Conservation (phyloP, 2,797 vertebrate species). For the Glossophaga mutica region DNA sequence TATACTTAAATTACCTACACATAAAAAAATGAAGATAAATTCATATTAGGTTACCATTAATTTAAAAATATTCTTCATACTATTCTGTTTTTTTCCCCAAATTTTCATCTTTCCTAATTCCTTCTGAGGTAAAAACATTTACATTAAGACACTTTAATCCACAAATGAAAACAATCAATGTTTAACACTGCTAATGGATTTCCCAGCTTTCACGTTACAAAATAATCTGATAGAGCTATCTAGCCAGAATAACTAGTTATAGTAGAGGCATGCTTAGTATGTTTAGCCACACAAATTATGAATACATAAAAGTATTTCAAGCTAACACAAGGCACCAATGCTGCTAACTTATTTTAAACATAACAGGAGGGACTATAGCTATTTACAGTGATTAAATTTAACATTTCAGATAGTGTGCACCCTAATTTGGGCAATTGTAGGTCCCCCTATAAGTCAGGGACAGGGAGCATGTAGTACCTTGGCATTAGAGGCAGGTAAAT, state of each 20-base stretch:
- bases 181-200: background rate
- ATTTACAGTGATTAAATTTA: conserved; percentile 5
- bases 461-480: background rate
- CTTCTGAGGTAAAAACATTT: background rate
- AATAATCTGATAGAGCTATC: background rate
- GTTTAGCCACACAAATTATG: background rate
- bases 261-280: background rate
- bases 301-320: background rate
- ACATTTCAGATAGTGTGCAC: background rate
- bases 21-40: background rate
- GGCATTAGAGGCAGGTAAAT: background rate
- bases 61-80: background rate
- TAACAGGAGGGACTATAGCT: background rate
- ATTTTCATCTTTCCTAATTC: background rate
- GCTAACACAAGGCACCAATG: background rate
- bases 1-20: background rate
- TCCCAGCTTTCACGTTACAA: background rate
- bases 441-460: background rate
- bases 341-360: background rate
- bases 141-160: background rate
- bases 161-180: background rate
- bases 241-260: background rate
- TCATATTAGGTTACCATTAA: background rate
- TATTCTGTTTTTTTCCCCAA: background rate
- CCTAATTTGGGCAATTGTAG: background rate